Evolutionary conservation across 2,113 vertebrate genomes (phyloP).

Genomic region (Sinocyclocheilus grahami): DNA sequence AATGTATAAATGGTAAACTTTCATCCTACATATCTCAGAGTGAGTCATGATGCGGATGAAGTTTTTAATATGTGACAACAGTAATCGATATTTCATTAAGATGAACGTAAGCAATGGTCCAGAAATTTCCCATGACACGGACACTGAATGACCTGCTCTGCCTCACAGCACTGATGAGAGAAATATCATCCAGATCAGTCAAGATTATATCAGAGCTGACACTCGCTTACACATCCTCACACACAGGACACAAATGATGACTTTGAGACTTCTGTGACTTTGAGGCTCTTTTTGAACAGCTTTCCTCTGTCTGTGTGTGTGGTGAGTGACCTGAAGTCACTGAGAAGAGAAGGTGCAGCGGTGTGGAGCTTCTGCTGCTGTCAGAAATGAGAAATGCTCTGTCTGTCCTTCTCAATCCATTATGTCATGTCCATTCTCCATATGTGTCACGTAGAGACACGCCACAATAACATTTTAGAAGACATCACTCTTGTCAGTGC

Average conservation of each 20-base stretch:
- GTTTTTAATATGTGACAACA: slow-evolving; percentile 12
- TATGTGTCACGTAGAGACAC: background rate
- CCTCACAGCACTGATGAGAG: slow-evolving; percentile 44
- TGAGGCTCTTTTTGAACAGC: background rate
- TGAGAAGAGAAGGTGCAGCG: background rate
- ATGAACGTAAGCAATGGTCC: background rate
- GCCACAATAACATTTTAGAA: background rate
- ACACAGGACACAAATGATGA: slow-evolving; percentile 63
- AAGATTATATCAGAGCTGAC: slow-evolving; percentile 44
- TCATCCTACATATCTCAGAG: too few relatives aligned
- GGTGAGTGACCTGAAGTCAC: background rate
- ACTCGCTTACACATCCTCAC: slow-evolving; percentile 54
- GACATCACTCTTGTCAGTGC: background rate
- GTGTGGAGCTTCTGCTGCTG: background rate
- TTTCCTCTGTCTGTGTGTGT: background rate
- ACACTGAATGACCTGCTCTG: background rate
- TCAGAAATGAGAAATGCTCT: slow-evolving; percentile 9
- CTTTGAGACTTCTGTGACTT: slow-evolving; percentile 32
- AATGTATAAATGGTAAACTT: too few relatives aligned
- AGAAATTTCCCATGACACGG: background rate
- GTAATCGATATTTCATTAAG: slow-evolving; percentile 22
- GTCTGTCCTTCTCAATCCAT: background rate
- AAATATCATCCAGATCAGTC: slow-evolving; percentile 62
- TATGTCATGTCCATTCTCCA: background rate
- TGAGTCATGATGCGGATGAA: too few relatives aligned